Evolutionary conservation across 1,140 invertebrate genomes (phyloP).

Genomic region (Druon quercuslanigerum): DNA sequence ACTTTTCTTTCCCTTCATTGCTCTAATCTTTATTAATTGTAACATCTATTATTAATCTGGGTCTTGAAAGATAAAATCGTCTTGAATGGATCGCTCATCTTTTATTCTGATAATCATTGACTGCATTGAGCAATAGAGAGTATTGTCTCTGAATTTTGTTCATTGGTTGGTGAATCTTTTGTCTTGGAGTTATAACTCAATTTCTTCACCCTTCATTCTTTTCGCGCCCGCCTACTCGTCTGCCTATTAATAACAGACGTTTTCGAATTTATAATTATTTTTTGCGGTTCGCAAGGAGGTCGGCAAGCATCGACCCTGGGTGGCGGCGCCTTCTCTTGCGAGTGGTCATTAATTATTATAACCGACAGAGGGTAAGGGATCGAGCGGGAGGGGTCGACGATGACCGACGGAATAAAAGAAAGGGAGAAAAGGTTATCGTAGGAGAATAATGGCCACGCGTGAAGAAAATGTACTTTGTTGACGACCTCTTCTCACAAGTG

Average conservation of each 20-base stretch:
- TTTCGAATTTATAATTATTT: conserved; percentile 60
- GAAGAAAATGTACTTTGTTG: too few relatives aligned
- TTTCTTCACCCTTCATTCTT: conserved; percentile 2
- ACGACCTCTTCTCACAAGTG: neutral
- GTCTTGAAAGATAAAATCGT: too few relatives aligned
- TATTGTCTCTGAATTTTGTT: neutral
- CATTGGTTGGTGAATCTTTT: neutral
- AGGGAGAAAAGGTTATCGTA: conserved; percentile 30
- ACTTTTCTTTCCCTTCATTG: too few relatives aligned
- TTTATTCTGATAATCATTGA: too few relatives aligned
- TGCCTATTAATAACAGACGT: conserved; percentile 24
- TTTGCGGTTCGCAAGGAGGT: conserved; percentile 49
- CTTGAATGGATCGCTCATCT: too few relatives aligned
- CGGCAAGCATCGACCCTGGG: conserved; percentile 49
- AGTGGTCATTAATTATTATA: conserved; percentile 61
- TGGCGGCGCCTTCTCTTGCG: conserved; percentile 57
- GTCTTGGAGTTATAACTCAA: conserved; percentile 17
- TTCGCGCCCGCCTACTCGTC: conserved; percentile 11
- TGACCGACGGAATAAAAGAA: conserved; percentile 18
- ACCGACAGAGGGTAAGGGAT: conserved; percentile 43
- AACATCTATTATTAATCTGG: too few relatives aligned
- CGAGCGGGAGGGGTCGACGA: neutral
- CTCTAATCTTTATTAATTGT: too few relatives aligned
- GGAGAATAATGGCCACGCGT: conserved; percentile 12
- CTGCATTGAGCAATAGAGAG: too few relatives aligned